Conservation (phyloP, 35 echinoderm and acorn worm species). For the Ptychodera flava region DNA sequence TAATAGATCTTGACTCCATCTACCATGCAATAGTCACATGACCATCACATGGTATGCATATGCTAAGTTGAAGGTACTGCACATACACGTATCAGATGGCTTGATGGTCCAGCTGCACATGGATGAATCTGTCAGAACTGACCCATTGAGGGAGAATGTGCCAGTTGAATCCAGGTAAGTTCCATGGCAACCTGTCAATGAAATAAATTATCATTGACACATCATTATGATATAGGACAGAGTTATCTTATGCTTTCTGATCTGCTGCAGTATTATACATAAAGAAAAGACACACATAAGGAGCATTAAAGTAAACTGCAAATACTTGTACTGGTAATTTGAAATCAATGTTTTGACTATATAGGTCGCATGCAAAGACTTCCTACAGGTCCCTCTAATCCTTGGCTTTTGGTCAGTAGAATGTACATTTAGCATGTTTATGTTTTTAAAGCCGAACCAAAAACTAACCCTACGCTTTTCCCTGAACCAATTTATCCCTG, state of each 20-base stretch:
- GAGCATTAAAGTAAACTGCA: background rate
- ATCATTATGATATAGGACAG: background rate
- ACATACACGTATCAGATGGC: no score
- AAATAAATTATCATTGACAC: background rate
- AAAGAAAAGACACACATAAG: background rate
- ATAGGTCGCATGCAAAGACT: background rate
- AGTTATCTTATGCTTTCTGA: background rate
- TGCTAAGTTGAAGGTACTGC: no score
- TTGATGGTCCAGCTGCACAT: background rate
- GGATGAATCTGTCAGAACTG: background rate
- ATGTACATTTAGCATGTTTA: background rate
- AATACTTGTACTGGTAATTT: background rate
- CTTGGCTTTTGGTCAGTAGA: background rate
- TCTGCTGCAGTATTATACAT: no score
- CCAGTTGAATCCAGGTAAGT: background rate
- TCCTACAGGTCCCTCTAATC: no score
- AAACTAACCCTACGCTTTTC: no score
- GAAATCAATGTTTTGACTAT: background rate
- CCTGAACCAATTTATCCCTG: background rate
- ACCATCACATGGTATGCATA: no score
- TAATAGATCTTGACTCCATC: no score
- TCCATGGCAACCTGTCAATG: background rate
- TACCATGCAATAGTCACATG: no score
- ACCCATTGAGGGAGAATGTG: background rate
- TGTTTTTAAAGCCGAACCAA: background rate